Evolutionary conservation across 2,888 invertebrate species (phyloP).

Genomic region (Agrotis segetum): DNA sequence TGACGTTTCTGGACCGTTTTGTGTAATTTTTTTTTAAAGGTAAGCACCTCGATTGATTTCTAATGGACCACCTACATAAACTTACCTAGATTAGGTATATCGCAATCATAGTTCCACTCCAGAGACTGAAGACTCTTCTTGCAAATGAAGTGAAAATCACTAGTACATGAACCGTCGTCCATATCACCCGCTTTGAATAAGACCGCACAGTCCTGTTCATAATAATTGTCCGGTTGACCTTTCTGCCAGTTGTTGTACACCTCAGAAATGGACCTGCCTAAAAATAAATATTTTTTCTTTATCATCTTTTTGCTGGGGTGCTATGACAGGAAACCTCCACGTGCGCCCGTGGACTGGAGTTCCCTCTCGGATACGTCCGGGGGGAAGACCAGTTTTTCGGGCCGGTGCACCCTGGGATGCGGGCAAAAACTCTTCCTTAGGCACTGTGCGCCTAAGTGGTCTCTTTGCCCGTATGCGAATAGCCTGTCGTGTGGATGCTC

Average conservation of each 20-base stretch:
- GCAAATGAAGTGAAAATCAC: slow-evolving; percentile 77
- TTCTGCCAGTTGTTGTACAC: slow-evolving; percentile 24
- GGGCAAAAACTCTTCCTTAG: no score
- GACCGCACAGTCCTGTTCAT: slow-evolving; percentile 74
- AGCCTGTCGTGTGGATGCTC: no score
- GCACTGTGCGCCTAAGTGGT: no score
- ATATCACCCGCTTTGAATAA: slow-evolving; percentile 64
- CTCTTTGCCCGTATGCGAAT: no score
- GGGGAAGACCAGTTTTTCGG: no score
- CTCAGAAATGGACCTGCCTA: slow-evolving; percentile 23
- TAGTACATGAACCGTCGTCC: slow-evolving; percentile 75
- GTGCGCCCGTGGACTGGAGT: no score
- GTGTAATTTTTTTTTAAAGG: no score
- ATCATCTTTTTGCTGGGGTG: no score
- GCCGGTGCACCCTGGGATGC: no score
- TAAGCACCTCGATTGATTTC: neutral
- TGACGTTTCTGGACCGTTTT: no score
- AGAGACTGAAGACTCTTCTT: slow-evolving; percentile 75
- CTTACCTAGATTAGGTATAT: slow-evolving; percentile 77
- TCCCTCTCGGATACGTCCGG: no score
- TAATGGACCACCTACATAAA: neutral
- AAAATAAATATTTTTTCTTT: neutral
- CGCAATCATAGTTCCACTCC: slow-evolving; percentile 78
- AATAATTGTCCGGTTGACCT: slow-evolving; percentile 64
- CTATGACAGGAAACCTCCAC: no score